These are phyloP conservation scores for Cassiopea xamachana DNA, from an alignment of 30 jellyfish, hydroid and myxozoan genomes.

Conservation along the genomic window DNA sequence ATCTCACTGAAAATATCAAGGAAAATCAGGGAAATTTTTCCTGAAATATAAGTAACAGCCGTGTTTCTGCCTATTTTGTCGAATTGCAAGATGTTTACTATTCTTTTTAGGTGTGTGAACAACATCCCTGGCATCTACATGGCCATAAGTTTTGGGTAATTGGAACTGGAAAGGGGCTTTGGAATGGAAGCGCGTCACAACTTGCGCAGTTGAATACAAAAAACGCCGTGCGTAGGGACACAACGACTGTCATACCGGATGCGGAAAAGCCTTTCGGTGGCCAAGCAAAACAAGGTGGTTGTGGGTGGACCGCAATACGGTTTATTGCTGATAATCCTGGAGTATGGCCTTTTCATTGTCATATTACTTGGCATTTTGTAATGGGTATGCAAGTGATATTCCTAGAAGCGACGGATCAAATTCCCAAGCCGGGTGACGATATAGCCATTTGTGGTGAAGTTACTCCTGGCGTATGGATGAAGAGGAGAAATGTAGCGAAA, in stretches of 20 bases:
- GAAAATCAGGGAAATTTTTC: no score
- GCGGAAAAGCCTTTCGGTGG: conserved; percentile 55
- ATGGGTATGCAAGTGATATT: conserved; percentile 73
- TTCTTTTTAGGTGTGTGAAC: conserved; percentile 57
- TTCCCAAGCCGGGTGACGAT: conserved; percentile 65
- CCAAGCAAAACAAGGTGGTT: conserved; percentile 68
- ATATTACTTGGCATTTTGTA: conserved; percentile 70
- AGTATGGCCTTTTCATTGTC: conserved; percentile 77
- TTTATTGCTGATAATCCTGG: conserved; percentile 78
- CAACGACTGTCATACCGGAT: conserved; percentile 76
- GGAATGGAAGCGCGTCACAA: conserved; percentile 73
- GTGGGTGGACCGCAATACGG: conserved; percentile 70
- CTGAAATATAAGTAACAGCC: neutral
- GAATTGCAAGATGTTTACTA: neutral
- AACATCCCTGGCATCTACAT: conserved; percentile 74
- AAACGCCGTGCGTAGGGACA: conserved; percentile 49
- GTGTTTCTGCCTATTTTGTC: neutral
- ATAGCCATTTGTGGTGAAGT: conserved; percentile 70
- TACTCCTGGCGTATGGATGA: conserved; percentile 47
- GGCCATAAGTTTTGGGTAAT: conserved; percentile 72
- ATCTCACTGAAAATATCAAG: no score
- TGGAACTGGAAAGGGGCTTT: conserved; percentile 63
- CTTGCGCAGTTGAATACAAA: conserved; percentile 45
- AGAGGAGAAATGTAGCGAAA: neutral
- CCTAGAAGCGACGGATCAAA: conserved; percentile 26